Evolutionary conservation across 2,113 vertebrate genomes (phyloP), one percentile per base, ranked within the genome.

Genomic region (Microcebus ravelobensis): DNA sequence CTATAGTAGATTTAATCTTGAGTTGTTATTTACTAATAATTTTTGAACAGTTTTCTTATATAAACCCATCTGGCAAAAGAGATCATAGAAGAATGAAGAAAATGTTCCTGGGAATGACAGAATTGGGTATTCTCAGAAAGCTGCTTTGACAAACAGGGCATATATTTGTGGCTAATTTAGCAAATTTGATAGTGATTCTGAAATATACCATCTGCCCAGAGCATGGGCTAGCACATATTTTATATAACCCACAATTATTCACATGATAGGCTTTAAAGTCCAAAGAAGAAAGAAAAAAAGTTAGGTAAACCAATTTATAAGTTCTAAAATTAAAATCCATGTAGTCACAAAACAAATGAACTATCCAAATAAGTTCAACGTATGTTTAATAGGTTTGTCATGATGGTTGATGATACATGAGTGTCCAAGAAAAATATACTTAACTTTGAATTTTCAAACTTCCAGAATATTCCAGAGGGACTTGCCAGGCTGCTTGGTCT

Each of bases 381-480:
- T 23, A 77, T 15, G 31, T 36, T 87, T 13, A 48, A 94, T 36
- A 85, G 42, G 18, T 52, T 71, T 88, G 48, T 94, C 48, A 31
- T 31, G 12, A 89, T 76, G 80, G 13, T 15, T 82, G 89, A 50
- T 50, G 71, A 67, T 82, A n/a, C 29, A 52, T 12, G 14, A 39
- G 42, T 34, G n/a, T 57, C 63, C 85, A 96, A 96, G 65, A 90
- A 83, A 87, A 88, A 36, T 23, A 88, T 70, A 18, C 34, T 59
- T 39, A 92, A 34, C 52, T 86, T 93, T 90, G 67, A 85, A 82
- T 86, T 94, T 96, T 74, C 34, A 91, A 79, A 70, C 68, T 88
- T 59, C 29, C 9, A 31, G 55, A 95, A 86, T 82, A 79, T 81
- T 68, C 57, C 18, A 45, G 70, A 85, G 45, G 12, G 21, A 45